A percentile compares a stretch with the other conserved stretches of the same genome.
Conservation (phyloP, 2,113 vertebrate genomes). For the Chloropsis cyanopogon region DNA sequence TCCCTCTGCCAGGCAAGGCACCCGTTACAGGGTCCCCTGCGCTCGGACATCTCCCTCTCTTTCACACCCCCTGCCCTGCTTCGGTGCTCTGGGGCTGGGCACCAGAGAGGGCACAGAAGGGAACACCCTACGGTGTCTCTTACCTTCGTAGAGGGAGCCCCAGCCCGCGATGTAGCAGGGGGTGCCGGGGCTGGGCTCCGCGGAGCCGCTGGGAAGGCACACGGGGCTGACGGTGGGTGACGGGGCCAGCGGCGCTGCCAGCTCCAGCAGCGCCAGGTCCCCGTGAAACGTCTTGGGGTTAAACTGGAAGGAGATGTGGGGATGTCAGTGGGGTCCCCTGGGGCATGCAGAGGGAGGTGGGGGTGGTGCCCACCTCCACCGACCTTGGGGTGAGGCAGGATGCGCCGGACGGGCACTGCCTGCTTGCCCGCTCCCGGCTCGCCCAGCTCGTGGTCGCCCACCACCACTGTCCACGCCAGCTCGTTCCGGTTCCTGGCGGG, state of each 20-base stretch:
- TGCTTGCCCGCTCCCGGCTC: conserved; percentile 76
- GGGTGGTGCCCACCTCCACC: background rate
- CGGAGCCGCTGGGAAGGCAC: conserved; percentile 80
- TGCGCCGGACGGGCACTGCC: conserved; percentile 83
- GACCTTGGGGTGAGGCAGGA: conserved; percentile 92
- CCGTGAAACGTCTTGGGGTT: conserved; percentile 91
- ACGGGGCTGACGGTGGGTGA: conserved; percentile 76
- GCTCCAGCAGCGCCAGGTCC: conserved; percentile 89
- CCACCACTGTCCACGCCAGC: conserved; percentile 86
- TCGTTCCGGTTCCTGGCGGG: conserved; percentile 80
- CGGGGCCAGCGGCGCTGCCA: conserved; percentile 74
- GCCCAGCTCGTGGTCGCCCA: conserved; percentile 83
- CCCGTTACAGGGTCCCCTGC: background rate
- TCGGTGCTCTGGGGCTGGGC: background rate
- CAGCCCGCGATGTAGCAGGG: conserved; percentile 89
- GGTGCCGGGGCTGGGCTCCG: conserved; percentile 80
- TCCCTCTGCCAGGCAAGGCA: conserved; percentile 75
- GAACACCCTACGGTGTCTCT: background rate
- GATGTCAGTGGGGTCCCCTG: too few relatives aligned
- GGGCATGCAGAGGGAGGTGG: fast-evolving
- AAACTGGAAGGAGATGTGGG: conserved; percentile 73
- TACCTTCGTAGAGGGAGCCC: conserved; percentile 93
- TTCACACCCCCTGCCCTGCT: background rate
- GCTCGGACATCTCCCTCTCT: background rate
- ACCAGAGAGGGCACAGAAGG: background rate